Base-by-base conservation (phyloP, 2,113 vertebrate species). In the Tor tambroides region DNA sequence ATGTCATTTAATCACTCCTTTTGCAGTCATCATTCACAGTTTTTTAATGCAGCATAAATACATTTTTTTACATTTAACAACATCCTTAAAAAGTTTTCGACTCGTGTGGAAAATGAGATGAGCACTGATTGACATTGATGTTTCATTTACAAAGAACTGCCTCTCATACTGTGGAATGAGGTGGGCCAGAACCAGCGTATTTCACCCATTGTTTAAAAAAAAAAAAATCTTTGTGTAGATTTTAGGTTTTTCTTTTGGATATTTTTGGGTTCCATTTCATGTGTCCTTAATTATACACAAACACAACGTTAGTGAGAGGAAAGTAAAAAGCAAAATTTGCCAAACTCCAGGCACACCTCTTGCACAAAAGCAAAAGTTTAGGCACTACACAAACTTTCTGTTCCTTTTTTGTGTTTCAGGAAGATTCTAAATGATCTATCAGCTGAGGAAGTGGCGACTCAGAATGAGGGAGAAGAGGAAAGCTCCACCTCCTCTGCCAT, bases 381-480 rank as follows among this genome's bases (percentile, higher is more conserved):
- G 23, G 43, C n/a, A 49, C 41, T 43, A 15, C n/a, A 28, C 14
- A 51, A 5, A 84, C 30, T 3, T 72, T 84, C 23, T 54, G 43
- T 83, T 74, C 83, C 63, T 74, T 51, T 59, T 54, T 75, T 87
- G 43, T 46, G 15, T 88, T 80, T n/a, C 93, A 99, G 98, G 94
- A 99, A 99, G 96, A 99, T 99, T 91, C 95, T 99, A 91, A 99
- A 98, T 89, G 98, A 99, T 93, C 94, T 99, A 78, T 99, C 98
- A 74, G 99, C 98, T 75, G 98, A 99, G 86, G 96, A 95, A 5
- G 96, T 97, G 74, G 97, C 98, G 86, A 95, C 98, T 89, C 96
- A 97, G 87, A 99, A 86, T 2, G 89, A 90, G 75, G 89, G 98
- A 59, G 98, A 99, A 91, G 98, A 99, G 90, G 98, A 99, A 86